Evolutionary conservation across 2,113 vertebrate species (phyloP).

Genomic region (Cyphomyrus discorhynchus): DNA sequence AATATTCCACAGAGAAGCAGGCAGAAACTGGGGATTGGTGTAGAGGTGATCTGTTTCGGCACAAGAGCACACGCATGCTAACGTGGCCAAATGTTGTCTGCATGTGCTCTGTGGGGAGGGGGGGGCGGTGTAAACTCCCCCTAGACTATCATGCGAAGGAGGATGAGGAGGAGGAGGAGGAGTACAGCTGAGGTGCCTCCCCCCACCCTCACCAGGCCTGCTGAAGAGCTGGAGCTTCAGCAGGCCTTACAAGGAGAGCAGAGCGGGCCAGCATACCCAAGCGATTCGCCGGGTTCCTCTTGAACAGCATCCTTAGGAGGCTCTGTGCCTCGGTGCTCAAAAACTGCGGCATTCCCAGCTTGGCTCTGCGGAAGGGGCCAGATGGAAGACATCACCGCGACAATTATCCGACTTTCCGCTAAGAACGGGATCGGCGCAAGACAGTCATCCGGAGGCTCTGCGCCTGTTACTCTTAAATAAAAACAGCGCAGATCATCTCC

Average conservation of each 20-base stretch:
- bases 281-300: conserved; percentile 91
- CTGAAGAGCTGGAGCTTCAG: background rate
- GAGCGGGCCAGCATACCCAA: conserved; percentile 65
- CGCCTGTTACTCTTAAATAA: background rate
- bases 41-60: background rate
- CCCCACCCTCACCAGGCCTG: background rate
- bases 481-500: background rate
- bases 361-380: conserved; percentile 67
- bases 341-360: conserved; percentile 97
- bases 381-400: background rate
- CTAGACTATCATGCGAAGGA: background rate
- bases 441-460: background rate
- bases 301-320: conserved; percentile 93
- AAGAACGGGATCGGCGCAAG: background rate
- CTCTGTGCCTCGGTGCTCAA: conserved; percentile 93
- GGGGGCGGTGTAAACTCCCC: background rate
- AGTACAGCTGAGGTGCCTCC: background rate
- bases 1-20: background rate
- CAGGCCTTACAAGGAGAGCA: background rate
- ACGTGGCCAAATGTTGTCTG: background rate
- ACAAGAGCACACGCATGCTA: background rate
- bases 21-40: background rate
- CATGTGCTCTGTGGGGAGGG: background rate
- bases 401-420: background rate
- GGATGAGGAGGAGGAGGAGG: background rate